A percentile compares a stretch with the other conserved stretches of the same genome.
phyloP scores from a whole-genome alignment of 2,888 invertebrate genomes.

The Tenthredo livida region DNA sequence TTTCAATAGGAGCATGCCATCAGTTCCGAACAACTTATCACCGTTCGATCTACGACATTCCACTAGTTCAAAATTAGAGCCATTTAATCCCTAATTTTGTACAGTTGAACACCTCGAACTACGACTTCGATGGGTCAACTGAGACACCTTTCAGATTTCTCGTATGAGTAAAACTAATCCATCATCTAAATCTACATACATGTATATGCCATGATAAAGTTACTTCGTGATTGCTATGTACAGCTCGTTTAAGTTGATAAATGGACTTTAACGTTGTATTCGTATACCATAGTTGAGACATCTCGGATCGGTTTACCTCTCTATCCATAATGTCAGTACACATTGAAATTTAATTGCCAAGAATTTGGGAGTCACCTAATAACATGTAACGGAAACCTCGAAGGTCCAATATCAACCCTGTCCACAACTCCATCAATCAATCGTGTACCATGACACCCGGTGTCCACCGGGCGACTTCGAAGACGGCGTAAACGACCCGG shows the following conservation, averaged over 20 bases:
- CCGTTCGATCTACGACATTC: neutral
- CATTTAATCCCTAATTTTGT: neutral
- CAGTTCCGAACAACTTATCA: neutral
- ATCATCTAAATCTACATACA: too few relatives aligned
- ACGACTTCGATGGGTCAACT: neutral
- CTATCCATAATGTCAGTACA: neutral
- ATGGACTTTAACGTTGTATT: neutral
- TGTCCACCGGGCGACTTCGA: slow-evolving; percentile 23
- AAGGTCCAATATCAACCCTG: slow-evolving; percentile 29
- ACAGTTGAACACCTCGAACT: neutral
- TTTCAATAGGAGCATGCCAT: neutral
- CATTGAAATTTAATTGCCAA: slow-evolving; percentile 28
- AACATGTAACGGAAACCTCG: neutral
- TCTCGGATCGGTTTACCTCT: neutral
- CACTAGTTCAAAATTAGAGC: neutral
- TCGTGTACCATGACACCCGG: slow-evolving; percentile 35
- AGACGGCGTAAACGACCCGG: slow-evolving; percentile 31
- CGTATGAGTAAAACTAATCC: too few relatives aligned
- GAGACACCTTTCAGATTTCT: neutral
- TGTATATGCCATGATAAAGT: neutral
- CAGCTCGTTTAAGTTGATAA: neutral
- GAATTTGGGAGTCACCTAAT: slow-evolving; percentile 16
- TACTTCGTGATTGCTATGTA: neutral
- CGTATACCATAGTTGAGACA: too few relatives aligned
- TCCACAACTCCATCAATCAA: slow-evolving; percentile 47